phyloP scores from a whole-genome alignment of 2,888 invertebrate genomes.

The Brachylomia viminalis region DNA sequence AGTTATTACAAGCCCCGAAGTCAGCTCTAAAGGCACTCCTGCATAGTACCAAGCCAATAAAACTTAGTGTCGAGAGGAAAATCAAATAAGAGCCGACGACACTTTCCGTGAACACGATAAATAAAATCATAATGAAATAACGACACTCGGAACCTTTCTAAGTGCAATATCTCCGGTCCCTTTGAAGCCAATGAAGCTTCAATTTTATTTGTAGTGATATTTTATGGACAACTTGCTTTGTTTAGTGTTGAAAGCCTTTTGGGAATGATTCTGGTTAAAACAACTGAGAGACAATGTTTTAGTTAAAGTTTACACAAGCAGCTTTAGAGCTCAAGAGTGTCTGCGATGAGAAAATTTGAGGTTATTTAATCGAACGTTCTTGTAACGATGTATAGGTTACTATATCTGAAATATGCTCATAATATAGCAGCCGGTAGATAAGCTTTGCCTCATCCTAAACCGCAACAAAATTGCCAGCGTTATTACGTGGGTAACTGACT shows the following conservation, averaged over 20 bases:
- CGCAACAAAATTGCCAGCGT: background rate
- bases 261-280: constrained; percentile 21
- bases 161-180: constrained; percentile 55
- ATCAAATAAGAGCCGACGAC: constrained; percentile 58
- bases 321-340: background rate
- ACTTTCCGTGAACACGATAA: constrained; percentile 60
- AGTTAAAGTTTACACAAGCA: constrained; percentile 6
- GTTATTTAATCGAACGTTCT: background rate
- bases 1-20: constrained; percentile 43
- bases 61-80: constrained; percentile 54
- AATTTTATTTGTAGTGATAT: constrained; percentile 56
- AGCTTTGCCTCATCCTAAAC: background rate
- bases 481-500: background rate
- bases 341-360: background rate
- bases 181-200: constrained; percentile 48
- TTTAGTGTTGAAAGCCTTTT: constrained; percentile 15
- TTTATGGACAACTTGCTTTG: constrained; percentile 35
- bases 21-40: constrained; percentile 33
- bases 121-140: constrained; percentile 66
- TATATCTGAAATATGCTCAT: background rate
- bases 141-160: constrained; percentile 37
- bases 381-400: constrained; percentile 3
- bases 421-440: background rate
- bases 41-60: constrained; percentile 58
- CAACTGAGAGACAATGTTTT: constrained; percentile 3